Percentiles rank a stretch among this genome's conserved stretches.
Evolutionary conservation across 2,113 vertebrate species (phyloP).

Genomic region (Aegithalos caudatus): DNA sequence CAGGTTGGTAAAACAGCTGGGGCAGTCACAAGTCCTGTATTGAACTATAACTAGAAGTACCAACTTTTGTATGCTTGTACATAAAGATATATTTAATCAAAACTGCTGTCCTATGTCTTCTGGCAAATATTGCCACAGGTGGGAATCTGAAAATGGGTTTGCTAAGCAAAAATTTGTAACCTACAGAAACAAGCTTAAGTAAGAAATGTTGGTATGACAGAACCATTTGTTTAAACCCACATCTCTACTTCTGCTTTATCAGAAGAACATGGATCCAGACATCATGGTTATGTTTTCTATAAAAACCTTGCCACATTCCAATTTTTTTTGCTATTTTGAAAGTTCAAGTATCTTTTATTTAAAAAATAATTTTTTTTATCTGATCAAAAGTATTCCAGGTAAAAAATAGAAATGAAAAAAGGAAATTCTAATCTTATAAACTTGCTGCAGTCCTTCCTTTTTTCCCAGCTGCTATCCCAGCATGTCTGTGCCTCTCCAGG

Average conservation of each 20-base stretch:
- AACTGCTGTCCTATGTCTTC: background rate
- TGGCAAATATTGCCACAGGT: background rate
- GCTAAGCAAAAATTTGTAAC: background rate
- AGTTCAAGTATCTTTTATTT: background rate
- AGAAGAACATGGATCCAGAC: background rate
- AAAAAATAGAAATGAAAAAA: background rate
- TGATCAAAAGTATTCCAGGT: background rate
- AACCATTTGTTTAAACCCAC: background rate
- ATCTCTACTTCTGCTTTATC: background rate
- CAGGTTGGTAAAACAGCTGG: background rate
- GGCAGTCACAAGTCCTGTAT: background rate
- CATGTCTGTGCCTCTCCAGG: background rate
- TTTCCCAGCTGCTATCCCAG: background rate
- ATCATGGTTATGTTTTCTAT: background rate
- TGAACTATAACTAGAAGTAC: background rate
- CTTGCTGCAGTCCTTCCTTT: background rate
- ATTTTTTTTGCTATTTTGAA: background rate
- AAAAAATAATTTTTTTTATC: background rate
- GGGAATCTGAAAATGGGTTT: background rate
- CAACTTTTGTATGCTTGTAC: background rate
- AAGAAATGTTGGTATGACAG: background rate
- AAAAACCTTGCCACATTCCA: background rate
- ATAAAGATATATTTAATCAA: background rate
- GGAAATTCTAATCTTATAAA: background rate
- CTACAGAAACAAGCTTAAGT: background rate